Evolutionary conservation across 2,113 vertebrate species (phyloP), one percentile per base, ranked within the genome.

Genomic region (Sphaerodactylus townsendi): DNA sequence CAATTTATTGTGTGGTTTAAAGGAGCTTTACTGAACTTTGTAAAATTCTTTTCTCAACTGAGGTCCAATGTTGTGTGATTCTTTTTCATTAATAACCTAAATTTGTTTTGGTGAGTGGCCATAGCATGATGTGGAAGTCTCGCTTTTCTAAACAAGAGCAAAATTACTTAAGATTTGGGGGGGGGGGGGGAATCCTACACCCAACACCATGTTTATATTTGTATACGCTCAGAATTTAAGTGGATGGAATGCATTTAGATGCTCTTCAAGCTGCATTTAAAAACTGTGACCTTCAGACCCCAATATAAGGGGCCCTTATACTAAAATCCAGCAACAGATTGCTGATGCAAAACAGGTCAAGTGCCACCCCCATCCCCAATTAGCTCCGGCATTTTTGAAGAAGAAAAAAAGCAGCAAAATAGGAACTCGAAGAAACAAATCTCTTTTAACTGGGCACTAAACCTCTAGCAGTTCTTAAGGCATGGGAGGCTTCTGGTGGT

Each of bases 321-420:
- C 86, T 87, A 48, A 88, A 91, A 53, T 74, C 75, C 83, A 86
- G 1, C 0, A 53, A 91, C 79, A 79, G 73, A 86, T 66, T 89
- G 77, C 41, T 92, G 91, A 93, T 85, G 87, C 46, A 93, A 92
- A 92, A 65, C 92, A 91, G 89, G 59, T 72, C 76, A 70, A 84
- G 78, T 90, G 82, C 78, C 77, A 91, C 53, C 53, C 4, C 19
- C 1, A 70, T 25, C 46, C 75, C 88, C 53, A 82, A 77, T 72
- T 84, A 62, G 56, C 39, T 78, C 41, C 35, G 62, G 53, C 44
- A 46, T 82, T 74, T 48, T 70, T 56, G 37, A 30, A 4, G 44
- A 50, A n/a, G 13, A 50, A 50, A 50, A 74, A 65, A 15, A 76
- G 19, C 64, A 83, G 30, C 28, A 44, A 14, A 64, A 8, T 39